A percentile compares a stretch with the other conserved stretches of the same genome.
phyloP scores from a whole-genome alignment of 1,140 invertebrate genomes.

The Druon quercuslanigerum region DNA sequence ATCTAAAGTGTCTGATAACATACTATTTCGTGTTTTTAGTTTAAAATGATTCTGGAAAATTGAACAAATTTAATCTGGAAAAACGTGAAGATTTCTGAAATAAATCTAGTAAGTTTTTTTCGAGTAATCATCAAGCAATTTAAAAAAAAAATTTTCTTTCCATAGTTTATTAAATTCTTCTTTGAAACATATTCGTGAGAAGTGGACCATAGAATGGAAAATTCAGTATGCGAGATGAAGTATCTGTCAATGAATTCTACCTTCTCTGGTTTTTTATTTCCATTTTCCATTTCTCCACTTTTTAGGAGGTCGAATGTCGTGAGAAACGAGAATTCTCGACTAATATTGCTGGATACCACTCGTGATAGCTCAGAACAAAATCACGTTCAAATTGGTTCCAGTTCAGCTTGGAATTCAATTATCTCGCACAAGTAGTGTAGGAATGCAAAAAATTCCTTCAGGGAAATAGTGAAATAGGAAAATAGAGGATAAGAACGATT shows the following conservation, averaged over 20 bases:
- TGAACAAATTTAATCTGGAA: no score
- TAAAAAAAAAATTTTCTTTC: no score
- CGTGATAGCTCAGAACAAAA: conserved; percentile 34
- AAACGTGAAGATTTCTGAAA: no score
- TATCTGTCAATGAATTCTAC: background rate
- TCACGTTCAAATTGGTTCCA: conserved; percentile 47
- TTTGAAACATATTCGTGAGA: no score
- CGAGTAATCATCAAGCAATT: no score
- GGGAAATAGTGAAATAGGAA: background rate
- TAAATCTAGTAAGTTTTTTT: no score
- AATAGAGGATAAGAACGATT: conserved; percentile 26
- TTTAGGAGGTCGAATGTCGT: background rate
- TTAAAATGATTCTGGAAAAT: no score
- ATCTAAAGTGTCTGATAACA: no score
- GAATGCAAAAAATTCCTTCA: conserved; percentile 28
- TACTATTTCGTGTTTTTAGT: no score
- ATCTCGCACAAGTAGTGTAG: conserved; percentile 34
- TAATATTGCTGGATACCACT: conserved; percentile 10
- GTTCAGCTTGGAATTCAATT: conserved; percentile 56
- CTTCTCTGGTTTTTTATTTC: background rate
- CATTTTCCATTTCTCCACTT: background rate
- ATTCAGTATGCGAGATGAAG: no score
- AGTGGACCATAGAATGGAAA: no score
- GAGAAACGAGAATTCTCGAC: background rate
- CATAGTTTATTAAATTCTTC: no score